A percentile compares a stretch with the other conserved stretches of the same genome.
Conservation (phyloP, 2,888 invertebrate genomes). For the Malthinus seriepunctatus region DNA sequence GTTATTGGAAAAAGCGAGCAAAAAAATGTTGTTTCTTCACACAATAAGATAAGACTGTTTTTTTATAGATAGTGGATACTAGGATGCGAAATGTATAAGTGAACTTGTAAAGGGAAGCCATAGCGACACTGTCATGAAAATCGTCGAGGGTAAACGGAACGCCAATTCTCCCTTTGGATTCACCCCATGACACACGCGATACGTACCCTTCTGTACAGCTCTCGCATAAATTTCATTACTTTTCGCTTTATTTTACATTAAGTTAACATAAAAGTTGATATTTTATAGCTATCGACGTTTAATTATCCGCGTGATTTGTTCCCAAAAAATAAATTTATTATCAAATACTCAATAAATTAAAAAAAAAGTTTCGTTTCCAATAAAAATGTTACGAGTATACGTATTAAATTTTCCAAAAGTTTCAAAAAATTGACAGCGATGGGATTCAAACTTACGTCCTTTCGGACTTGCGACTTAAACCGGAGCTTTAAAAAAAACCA, state of each 20-base stretch:
- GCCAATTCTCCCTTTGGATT: constrained; percentile 23
- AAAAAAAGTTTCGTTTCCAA: too few relatives aligned
- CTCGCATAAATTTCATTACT: constrained; percentile 29
- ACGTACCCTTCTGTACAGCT: constrained; percentile 27
- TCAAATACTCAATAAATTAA: background rate
- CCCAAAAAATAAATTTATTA: background rate
- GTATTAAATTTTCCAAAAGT: background rate
- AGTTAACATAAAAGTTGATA: constrained; percentile 9
- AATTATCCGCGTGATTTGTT: constrained; percentile 11
- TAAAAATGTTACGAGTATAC: background rate
- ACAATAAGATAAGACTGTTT: constrained; percentile 6
- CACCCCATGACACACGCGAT: constrained; percentile 23
- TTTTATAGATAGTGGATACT: constrained; percentile 5
- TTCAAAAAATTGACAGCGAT: constrained; percentile 50
- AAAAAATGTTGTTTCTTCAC: too few relatives aligned
- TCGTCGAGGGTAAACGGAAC: constrained; percentile 25
- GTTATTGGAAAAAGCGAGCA: too few relatives aligned
- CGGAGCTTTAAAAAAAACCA: constrained; percentile 83
- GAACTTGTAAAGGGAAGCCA: constrained; percentile 14
- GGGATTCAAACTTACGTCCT: constrained; percentile 57
- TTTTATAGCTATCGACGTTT: constrained; percentile 6
- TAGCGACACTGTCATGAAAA: constrained; percentile 28
- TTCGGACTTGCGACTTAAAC: constrained; percentile 84
- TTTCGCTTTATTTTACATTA: constrained; percentile 25
- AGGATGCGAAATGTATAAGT: constrained; percentile 2